A percentile compares a stretch with the other conserved stretches of the same genome.
phyloP scores from a whole-genome alignment of 2,113 vertebrate species.

The Grus americana region DNA sequence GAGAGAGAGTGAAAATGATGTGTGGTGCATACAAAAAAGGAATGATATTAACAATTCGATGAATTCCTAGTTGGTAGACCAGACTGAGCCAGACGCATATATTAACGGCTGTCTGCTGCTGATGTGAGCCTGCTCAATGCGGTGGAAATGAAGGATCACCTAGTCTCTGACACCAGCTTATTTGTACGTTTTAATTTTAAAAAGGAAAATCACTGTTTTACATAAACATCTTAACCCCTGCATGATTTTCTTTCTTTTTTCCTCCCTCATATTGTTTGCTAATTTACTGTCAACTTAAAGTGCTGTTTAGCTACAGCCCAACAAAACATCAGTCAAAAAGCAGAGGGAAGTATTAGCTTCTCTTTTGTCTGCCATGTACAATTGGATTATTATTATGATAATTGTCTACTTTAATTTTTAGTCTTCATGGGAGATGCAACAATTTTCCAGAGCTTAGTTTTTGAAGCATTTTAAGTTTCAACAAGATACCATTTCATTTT shows the following conservation, averaged over 20 bases:
- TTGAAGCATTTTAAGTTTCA: constrained; percentile 33
- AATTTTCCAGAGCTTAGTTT: constrained; percentile 49
- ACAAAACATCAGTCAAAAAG: constrained; percentile 66
- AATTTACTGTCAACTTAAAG: constrained; percentile 64
- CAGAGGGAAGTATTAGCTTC: constrained; percentile 49
- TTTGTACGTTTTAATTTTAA: constrained; percentile 80
- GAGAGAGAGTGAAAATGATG: constrained; percentile 83
- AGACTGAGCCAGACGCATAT: constrained; percentile 95
- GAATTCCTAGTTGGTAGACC: constrained; percentile 86
- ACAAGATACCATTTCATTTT: constrained; percentile 10
- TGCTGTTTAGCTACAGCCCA: constrained; percentile 54
- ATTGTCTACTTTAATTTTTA: constrained; percentile 64
- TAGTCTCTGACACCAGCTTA: constrained; percentile 76
- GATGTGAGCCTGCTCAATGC: constrained; percentile 82
- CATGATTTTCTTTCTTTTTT: constrained; percentile 51
- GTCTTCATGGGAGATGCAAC: constrained; percentile 39
- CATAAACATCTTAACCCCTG: constrained; percentile 62
- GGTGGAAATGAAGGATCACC: constrained; percentile 86
- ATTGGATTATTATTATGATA: constrained; percentile 62
- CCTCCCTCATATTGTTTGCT: constrained; percentile 56
- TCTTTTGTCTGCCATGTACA: constrained; percentile 65
- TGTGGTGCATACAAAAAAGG: constrained; percentile 92
- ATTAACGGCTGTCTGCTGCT: constrained; percentile 94
- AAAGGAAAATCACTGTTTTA: constrained; percentile 76
- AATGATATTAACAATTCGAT: constrained; percentile 88